A percentile compares a stretch with the other conserved stretches of the same genome.
phyloP scores from a whole-genome alignment of 2,113 vertebrate genomes.

The Trematocara variabile region DNA sequence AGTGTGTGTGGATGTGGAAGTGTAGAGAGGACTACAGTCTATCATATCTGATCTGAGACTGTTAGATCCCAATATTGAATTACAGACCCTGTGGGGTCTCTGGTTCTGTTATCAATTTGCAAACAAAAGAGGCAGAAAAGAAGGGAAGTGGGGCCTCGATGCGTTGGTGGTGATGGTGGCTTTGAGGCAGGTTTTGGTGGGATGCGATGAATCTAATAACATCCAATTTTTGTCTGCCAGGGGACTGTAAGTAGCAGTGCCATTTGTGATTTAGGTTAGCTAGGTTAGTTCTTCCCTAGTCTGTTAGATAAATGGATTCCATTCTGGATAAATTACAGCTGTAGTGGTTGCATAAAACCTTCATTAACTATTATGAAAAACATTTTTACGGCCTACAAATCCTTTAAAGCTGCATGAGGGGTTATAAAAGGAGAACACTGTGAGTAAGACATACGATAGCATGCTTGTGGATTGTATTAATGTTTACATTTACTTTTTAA shows the following conservation, averaged over 20 bases:
- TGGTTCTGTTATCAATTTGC: conserved; percentile 70
- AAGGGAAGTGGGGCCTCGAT: neutral
- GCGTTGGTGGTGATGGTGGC: neutral
- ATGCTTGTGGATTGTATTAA: neutral
- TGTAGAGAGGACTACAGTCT: conserved; percentile 67
- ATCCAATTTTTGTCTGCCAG: neutral
- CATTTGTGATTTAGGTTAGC: conserved; percentile 28
- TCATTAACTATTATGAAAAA: conserved; percentile 34
- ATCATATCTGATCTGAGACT: conserved; percentile 71
- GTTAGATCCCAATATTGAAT: conserved; percentile 69
- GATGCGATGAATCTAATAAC: conserved; percentile 36
- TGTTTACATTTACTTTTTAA: neutral
- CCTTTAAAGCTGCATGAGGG: neutral
- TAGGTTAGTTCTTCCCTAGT: neutral
- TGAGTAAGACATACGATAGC: neutral
- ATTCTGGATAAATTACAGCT: conserved; percentile 33
- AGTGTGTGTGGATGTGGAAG: conserved; percentile 44
- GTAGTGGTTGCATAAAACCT: conserved; percentile 19
- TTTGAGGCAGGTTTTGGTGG: conserved; percentile 22
- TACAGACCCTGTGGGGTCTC: conserved; percentile 57
- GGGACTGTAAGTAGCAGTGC: conserved; percentile 1
- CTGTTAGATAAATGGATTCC: conserved; percentile 8
- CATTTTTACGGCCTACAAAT: conserved; percentile 9
- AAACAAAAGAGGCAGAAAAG: conserved; percentile 39
- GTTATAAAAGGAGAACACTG: neutral